Conservation (phyloP, 2,797 vertebrate genomes). For the Spea hammondii region DNA sequence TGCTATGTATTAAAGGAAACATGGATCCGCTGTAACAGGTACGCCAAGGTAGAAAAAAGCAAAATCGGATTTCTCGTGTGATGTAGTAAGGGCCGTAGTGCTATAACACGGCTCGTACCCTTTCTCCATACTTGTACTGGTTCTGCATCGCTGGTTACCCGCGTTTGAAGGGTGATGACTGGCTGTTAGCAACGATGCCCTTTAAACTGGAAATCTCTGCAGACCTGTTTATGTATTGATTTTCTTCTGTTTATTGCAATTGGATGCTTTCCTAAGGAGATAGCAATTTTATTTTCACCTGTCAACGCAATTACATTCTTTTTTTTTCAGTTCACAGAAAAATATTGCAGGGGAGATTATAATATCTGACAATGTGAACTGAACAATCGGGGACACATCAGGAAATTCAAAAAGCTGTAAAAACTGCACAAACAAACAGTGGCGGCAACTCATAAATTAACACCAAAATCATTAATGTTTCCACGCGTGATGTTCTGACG, state of each 20-base stretch:
- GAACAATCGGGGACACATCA: background rate
- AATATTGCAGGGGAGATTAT: constrained; percentile 9
- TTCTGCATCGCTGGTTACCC: background rate
- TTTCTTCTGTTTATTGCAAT: constrained; percentile 23
- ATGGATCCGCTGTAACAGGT: no score
- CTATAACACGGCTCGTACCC: no score
- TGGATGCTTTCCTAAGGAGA: constrained; percentile 31
- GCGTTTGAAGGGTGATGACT: background rate
- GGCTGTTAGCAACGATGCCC: constrained; percentile 14
- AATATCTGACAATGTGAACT: constrained; percentile 12
- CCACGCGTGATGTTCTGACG: no score
- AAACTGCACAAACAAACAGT: background rate
- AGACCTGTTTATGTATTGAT: constrained; percentile 30
- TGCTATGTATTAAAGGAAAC: no score
- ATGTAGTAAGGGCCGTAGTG: no score
- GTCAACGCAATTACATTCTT: constrained; percentile 12
- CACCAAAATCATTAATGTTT: no score
- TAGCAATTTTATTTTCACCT: constrained; percentile 26
- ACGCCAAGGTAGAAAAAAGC: no score
- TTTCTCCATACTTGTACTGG: no score
- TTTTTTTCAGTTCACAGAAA: constrained; percentile 23
- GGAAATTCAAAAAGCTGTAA: background rate
- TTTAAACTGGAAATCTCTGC: constrained; percentile 13
- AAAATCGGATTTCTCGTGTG: no score
- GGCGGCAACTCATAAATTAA: background rate